Evolutionary conservation across 1,140 invertebrate species (phyloP).

Genomic region (Drosophila gunungcola): DNA sequence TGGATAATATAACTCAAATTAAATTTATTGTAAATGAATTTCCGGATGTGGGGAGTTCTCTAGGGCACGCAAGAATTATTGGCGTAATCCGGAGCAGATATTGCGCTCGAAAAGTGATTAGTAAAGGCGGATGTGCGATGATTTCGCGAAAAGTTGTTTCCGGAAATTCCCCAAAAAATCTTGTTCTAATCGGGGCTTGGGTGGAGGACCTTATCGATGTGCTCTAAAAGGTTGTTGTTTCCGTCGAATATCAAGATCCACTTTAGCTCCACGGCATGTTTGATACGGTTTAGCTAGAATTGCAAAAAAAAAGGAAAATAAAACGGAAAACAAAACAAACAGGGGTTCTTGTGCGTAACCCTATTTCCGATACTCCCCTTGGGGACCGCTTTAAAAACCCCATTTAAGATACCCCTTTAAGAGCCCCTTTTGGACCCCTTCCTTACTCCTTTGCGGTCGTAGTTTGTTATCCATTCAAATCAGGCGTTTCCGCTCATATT

Average conservation of each 20-base stretch:
- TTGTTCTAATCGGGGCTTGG: background rate
- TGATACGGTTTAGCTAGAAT: constrained; percentile 21
- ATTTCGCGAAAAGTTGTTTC: background rate
- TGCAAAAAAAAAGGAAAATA: constrained; percentile 8
- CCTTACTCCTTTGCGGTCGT: constrained; percentile 16
- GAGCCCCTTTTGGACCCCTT: too few species aligned
- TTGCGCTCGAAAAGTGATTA: background rate
- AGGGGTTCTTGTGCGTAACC: constrained; percentile 56
- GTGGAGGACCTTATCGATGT: constrained; percentile 8
- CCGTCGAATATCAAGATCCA: background rate
- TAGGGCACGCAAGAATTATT: background rate
- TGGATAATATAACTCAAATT: background rate
- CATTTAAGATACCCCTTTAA: too few species aligned
- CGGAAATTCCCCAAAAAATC: background rate
- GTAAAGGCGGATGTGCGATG: background rate
- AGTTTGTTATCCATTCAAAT: constrained; percentile 65
- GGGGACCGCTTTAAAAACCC: too few species aligned
- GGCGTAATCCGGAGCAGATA: background rate
- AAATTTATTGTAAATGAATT: too few species aligned
- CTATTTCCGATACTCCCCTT: constrained; percentile 34
- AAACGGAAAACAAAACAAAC: constrained; percentile 8
- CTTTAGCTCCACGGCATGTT: background rate
- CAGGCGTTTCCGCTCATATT: constrained; percentile 70
- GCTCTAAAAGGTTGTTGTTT: background rate
- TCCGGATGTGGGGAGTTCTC: background rate